Evolutionary conservation across 1,140 invertebrate species (phyloP).

Genomic region (Drosophila kohkoa): DNA sequence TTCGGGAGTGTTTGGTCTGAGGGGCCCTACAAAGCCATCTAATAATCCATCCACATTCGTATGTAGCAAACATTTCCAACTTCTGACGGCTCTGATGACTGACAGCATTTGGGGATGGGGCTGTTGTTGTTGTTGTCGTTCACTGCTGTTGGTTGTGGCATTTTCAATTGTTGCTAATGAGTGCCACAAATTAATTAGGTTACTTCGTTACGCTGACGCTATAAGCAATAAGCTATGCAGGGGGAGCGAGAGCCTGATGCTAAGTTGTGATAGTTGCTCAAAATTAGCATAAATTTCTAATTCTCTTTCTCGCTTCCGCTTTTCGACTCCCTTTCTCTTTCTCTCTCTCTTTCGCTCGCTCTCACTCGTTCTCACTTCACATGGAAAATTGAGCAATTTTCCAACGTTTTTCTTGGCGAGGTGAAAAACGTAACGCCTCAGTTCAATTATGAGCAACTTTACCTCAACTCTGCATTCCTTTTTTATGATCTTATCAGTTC

Average conservation of each 20-base stretch:
- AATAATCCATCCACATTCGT: conserved; percentile 55
- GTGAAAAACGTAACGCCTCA: conserved; percentile 15
- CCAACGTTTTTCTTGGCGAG: conserved; percentile 58
- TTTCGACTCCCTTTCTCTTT: conserved; percentile 3
- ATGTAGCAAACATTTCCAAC: conserved; percentile 62
- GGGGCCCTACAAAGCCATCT: conserved; percentile 24
- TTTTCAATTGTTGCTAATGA: conserved; percentile 83
- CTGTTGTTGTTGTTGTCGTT: background rate
- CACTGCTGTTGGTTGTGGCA: conserved; percentile 59
- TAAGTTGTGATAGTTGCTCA: conserved; percentile 72
- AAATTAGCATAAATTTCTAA: conserved; percentile 82
- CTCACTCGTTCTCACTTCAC: conserved; percentile 41
- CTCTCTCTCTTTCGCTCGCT: conserved; percentile 40
- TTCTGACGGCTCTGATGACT: conserved; percentile 49
- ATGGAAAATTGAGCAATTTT: conserved; percentile 83
- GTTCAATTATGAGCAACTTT: conserved; percentile 1
- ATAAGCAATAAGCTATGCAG: conserved; percentile 17
- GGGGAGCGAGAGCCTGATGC: conserved; percentile 42
- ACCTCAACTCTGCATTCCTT: background rate
- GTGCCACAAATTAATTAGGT: conserved; percentile 83
- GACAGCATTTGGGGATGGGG: conserved; percentile 12
- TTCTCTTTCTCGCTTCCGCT: conserved; percentile 28
- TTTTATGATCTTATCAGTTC: conserved; percentile 54
- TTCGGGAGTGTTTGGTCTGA: conserved; percentile 26
- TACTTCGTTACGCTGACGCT: conserved; percentile 79